These are phyloP conservation scores for Bufo bufo DNA, from an alignment of 2,113 vertebrate species.

Conservation along the genomic window DNA sequence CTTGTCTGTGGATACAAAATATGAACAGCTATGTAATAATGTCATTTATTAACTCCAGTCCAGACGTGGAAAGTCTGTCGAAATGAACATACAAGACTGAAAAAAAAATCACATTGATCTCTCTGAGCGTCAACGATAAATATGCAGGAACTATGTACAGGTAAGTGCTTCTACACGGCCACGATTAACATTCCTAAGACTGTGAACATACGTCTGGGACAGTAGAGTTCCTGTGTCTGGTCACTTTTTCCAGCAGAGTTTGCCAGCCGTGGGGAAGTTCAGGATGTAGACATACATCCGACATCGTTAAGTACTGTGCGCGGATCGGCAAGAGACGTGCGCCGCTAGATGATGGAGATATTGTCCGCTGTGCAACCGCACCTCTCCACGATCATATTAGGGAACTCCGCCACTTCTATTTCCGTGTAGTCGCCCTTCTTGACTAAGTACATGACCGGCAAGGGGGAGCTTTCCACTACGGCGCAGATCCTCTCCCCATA, in stretches of 20 bases:
- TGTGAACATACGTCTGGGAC: not conserved
- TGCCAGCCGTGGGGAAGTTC: not conserved
- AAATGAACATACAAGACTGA: not conserved
- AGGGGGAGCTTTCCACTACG: slow-evolving; percentile 73
- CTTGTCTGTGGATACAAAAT: not conserved
- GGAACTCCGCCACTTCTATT: slow-evolving; percentile 87
- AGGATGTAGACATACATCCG: not conserved
- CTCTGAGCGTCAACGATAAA: slow-evolving; percentile 9
- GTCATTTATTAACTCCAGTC: slow-evolving; percentile 6
- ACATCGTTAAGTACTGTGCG: slow-evolving; percentile 7
- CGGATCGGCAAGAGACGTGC: not conserved
- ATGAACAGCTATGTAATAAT: not conserved
- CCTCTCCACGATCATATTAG: slow-evolving; percentile 83
- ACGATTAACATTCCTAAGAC: slow-evolving; percentile 19
- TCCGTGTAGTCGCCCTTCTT: slow-evolving; percentile 87
- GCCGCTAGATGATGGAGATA: slow-evolving; percentile 73
- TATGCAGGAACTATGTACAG: slow-evolving; percentile 20
- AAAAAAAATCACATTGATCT: not conserved
- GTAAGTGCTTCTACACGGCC: slow-evolving; percentile 47
- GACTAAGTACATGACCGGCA: slow-evolving; percentile 89
- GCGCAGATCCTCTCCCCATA: slow-evolving; percentile 78
- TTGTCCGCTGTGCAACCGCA: slow-evolving; percentile 82
- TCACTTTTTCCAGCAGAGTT: not conserved
- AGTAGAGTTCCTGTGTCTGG: not conserved
- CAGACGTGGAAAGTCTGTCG: not conserved